These are phyloP conservation scores for Orthonyx spaldingii DNA, from an alignment of 2,113 vertebrate genomes.

Conservation along the genomic window DNA sequence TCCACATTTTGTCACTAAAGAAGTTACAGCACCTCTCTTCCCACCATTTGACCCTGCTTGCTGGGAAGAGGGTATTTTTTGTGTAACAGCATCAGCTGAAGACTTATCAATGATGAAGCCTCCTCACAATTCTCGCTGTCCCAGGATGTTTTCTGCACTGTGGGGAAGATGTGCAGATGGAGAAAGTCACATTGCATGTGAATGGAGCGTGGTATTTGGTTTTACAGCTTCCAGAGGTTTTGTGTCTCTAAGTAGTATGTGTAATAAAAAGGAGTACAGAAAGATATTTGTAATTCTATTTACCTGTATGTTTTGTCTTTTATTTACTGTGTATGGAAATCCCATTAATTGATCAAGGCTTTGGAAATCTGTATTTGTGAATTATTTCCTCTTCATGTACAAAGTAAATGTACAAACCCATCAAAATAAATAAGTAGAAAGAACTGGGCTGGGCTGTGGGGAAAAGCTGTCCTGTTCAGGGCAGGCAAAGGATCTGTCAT, in stretches of 20 bases:
- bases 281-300: not conserved
- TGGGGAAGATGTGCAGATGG: not conserved
- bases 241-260: not conserved
- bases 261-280: not conserved
- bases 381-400: not conserved
- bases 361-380: not conserved
- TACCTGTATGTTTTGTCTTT: not conserved
- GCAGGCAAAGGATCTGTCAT: not conserved
- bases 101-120: not conserved
- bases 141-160: not conserved
- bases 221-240: not conserved
- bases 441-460: not conserved
- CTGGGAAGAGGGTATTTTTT: not conserved
- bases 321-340: not conserved
- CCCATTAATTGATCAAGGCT: not conserved
- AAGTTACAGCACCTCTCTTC: not conserved
- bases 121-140: not conserved
- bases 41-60: not conserved
- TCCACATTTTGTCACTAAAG: fast-evolving
- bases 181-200: not conserved
- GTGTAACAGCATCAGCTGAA: not conserved
- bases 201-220: not conserved
- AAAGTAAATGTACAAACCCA: not conserved
- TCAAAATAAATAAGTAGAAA: not conserved
- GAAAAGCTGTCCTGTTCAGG: not conserved